Base-by-base conservation (phyloP, 1,140 invertebrate species). In the Formica selysi region DNA sequence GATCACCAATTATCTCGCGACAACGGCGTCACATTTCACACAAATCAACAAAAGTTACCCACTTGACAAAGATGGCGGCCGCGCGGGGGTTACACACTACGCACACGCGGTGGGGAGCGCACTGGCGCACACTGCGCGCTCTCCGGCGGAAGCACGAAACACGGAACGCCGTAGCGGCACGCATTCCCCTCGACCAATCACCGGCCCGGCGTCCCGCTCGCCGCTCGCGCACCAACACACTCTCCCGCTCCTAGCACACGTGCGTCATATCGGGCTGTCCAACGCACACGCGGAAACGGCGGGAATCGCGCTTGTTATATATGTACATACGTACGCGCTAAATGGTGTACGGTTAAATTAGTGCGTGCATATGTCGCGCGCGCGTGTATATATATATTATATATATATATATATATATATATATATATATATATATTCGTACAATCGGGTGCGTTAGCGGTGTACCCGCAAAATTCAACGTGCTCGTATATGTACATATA, bases 1-100 rank as follows among this genome's bases (percentile, higher is more conserved):
- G 83, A 93, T 90, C 90, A 92, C 92, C 85, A 91, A 91, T 91
- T 89, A 87, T 92, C 89, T 87, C 83, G 88, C 87, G 88, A 87
- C 90, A 93, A 94, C 93, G 92, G 94, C 94, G 94, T 95, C 94
- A 95, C 94, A 95, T 95, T 95, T 94, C 94, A 94, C 93, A 89
- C 89, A 94, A 94, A 95, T 95, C 94, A 95, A 95, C 94, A 95
- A 95, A 95, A 93, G 93, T 95, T 95, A 95, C 93, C 92, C 91
- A 94, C 94, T 95, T 94, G 91, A 94, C 93, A 93, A 95, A 95
- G 93, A 95, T 94, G 94, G 94, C 94, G 92, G 93, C 89, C 86
- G 76, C 68, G 80, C 89, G 89, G 89, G 88, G 89, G 89, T 90
- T 90, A 90, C 84, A 87, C 86, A 88, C 81, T 88, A 64, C 86